Percentiles rank a stretch among this genome's conserved stretches.
These are phyloP conservation scores for Thymelicus lineola DNA, from an alignment of 2,888 invertebrate genomes.

Conservation along the genomic window DNA sequence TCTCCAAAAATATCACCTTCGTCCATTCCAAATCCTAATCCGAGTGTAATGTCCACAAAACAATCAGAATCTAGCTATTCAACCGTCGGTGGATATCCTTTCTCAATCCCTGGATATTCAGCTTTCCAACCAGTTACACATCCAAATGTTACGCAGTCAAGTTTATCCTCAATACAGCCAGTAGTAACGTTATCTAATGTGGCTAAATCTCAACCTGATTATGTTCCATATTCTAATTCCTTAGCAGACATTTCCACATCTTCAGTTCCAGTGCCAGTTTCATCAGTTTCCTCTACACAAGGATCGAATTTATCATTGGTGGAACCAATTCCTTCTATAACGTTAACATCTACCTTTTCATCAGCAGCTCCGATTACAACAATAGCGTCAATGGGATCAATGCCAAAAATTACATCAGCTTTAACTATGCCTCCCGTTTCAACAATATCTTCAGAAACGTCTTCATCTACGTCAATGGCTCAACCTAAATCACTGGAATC, in stretches of 20 bases:
- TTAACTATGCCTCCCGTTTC: not conserved
- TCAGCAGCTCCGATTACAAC: not conserved
- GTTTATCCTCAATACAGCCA: not conserved
- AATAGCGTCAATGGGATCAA: conserved; percentile 3
- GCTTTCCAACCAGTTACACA: conserved; percentile 76
- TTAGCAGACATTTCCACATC: not conserved
- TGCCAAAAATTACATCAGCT: not conserved
- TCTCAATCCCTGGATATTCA: conserved; percentile 77
- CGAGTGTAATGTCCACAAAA: conserved; percentile 70
- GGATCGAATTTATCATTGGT: not conserved
- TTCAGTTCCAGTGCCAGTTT: not conserved
- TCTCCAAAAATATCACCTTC: conserved; percentile 79
- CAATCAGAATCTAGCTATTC: conserved; percentile 67
- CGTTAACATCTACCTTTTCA: conserved; percentile 2
- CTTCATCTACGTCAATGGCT: not conserved
- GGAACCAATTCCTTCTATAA: conserved; percentile 5
- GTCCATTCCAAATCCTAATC: conserved; percentile 78
- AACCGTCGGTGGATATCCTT: conserved; percentile 70
- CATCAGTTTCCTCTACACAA: not conserved
- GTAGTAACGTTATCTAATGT: conserved; percentile 36
- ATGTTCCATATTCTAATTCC: not conserved
- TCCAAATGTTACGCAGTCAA: conserved; percentile 55
- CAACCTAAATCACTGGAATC: not conserved
- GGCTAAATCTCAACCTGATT: conserved; percentile 33
- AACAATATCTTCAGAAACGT: not conserved